Evolutionary conservation across 2,113 vertebrate genomes (phyloP), one percentile per base, ranked within the genome.

Genomic region (Nasalis larvatus): DNA sequence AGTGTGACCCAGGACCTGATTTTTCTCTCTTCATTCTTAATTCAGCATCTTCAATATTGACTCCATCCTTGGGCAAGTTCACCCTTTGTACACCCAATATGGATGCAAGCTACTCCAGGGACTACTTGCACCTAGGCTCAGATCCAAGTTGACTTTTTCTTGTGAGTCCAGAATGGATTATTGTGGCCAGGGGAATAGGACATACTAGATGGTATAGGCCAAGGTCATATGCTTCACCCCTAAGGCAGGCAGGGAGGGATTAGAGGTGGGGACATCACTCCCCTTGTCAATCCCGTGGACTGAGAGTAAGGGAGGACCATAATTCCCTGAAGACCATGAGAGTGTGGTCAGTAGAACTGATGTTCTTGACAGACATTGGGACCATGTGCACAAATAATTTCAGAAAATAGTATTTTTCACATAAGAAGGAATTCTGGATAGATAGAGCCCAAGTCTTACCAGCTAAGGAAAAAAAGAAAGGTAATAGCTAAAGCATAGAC

Each of bases 361-460:
- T 66, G 13, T 37, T 83, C 76, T 89, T n/a, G 30, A 58, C 42
- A 85, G 45, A 77, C 12, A 40, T 21, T 88, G 85, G 69, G 47
- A 94, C 32, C 32, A 76, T 63, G 23, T 5, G 25, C 47, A 86
- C 76, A 94, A 45, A 85, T n/a, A 95, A 86, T 56, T 42, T 74
- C 35, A 78, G 42, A 37, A 21, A 66, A 30, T 74, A 68, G 40
- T 80, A 30, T 71, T 91, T 87, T 95, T 93, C 30, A 93, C 13
- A 56, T 71, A 89, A 93, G 52, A 78, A 58, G 32, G 63, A 74
- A 90, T 96, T 94, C 37, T 95, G 37, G 49, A 30, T 87, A 35
- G 66, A 80, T 45, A 81, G 27, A 84, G 40, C 54, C 49, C 45
- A 87, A 60, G n/a, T 94, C 74, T 93, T 88, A 74, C 1, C 37